Evolutionary conservation across 2,797 vertebrate genomes (phyloP).

Genomic region (Melanotaenia trifasciata): DNA sequence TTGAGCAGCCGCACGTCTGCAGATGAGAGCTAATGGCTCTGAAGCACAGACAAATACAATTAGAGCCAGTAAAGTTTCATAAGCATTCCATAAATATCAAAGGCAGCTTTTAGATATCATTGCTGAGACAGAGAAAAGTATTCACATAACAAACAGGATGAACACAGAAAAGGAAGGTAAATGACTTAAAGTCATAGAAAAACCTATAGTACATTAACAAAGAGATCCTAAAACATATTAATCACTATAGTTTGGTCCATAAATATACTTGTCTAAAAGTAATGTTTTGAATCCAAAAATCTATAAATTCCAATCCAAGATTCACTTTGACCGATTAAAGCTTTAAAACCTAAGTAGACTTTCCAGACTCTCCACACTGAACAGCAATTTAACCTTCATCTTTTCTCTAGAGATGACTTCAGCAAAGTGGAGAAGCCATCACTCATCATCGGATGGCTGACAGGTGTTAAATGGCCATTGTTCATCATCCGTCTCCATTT

Average conservation of each 20-base stretch:
- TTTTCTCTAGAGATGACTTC: slow-evolving; percentile 54
- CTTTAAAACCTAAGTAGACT: slow-evolving; percentile 39
- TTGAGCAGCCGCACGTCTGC: slow-evolving; percentile 97
- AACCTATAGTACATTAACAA: not conserved
- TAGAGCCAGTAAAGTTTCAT: slow-evolving; percentile 24
- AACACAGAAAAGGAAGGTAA: not conserved
- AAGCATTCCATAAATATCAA: slow-evolving; percentile 21
- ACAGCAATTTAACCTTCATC: slow-evolving; percentile 37
- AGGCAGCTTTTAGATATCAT: slow-evolving; percentile 25
- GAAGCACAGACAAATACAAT: slow-evolving; percentile 57
- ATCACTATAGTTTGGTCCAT: not conserved
- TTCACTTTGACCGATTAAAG: slow-evolving; percentile 9
- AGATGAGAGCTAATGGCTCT: slow-evolving; percentile 98
- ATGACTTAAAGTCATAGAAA: not conserved
- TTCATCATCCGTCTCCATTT: slow-evolving; percentile 69
- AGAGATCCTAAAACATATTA: not conserved
- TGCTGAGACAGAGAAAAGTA: not conserved
- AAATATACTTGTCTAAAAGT: not conserved
- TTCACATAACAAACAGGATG: too few relatives aligned
- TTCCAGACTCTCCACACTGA: slow-evolving; percentile 32
- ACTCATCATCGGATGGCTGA: slow-evolving; percentile 70
- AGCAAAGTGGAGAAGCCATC: slow-evolving; percentile 56
- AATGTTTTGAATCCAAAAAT: not conserved
- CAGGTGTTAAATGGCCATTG: slow-evolving; percentile 67
- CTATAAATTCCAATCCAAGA: not conserved